Evolutionary conservation across 1,140 invertebrate species (phyloP), one percentile per base, ranked within the genome.

Genomic region (Branchinecta lynchi): DNA sequence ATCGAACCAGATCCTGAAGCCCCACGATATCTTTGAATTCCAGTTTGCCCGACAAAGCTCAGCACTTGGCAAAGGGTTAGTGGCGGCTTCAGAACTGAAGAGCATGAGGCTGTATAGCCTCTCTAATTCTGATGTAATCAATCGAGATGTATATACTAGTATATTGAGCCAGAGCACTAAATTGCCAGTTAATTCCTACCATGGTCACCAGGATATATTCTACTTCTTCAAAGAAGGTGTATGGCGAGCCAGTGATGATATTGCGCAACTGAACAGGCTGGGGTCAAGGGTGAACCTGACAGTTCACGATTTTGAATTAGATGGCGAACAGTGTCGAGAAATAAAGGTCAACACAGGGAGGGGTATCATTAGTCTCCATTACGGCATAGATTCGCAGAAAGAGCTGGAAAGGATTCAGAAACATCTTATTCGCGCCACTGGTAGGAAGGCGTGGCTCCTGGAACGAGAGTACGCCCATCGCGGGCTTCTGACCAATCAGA

Each of bases 161-260:
- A 15, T 72, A 43, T 70, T 66, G 44, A 15, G 44, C 20, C 66
- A n/a, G 60, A 20, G 69, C 44, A 70, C 66, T 6, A 8, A 67
- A 45, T 43, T 20, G 20, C 20, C 43, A 66, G 65, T 69, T n/a
- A 12, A 43, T 66, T 46, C 51, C 12, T 60, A 60, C 17, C 51
- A 60, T 60, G 51, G 87, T 2, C 86, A 89, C 73, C 91, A 93
- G 76, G 93, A 96, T 76, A 87, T 91, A 10, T 95, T 96, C 79
- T 95, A 93, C 79, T 96, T 97, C 77, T 90, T 96, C 0, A 96
- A 97, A 77, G 88, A 92, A 75, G 88, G 93, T 71, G 86, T 86
- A 0, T 90, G 89, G 86, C 85, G 89, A 45, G 90, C 90, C 0
- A 86, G 86, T 60, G 89, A 92, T 74, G 93, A 98, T 76, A 85